Percentiles rank a stretch among this genome's conserved stretches.
Evolutionary conservation across 2,113 vertebrate species (phyloP).

Genomic region (Halcyon senegalensis): DNA sequence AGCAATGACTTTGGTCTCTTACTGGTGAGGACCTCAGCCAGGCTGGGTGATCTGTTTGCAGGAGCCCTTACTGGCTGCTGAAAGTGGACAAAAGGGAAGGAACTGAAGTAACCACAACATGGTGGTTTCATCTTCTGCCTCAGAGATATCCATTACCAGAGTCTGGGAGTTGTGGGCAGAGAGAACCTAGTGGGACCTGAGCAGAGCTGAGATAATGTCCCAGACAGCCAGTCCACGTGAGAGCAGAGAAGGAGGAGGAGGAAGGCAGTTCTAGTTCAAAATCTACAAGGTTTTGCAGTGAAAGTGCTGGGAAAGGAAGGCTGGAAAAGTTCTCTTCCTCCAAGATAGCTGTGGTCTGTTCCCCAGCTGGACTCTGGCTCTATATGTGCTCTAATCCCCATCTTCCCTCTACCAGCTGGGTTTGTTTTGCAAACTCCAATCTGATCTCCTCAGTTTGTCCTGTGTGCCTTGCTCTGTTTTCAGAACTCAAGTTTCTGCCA

Average conservation of each 20-base stretch:
- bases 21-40: background rate
- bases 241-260: background rate
- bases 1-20: background rate
- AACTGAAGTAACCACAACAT: background rate
- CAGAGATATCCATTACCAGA: background rate
- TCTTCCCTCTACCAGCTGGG: background rate
- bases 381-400: background rate
- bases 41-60: background rate
- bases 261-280: conserved; percentile 26
- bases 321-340: conserved; percentile 42
- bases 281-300: background rate
- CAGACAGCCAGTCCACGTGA: background rate
- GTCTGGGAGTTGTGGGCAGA: background rate
- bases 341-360: conserved; percentile 42
- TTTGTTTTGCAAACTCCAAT: background rate
- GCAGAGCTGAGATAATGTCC: conserved; percentile 50
- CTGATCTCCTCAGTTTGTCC: background rate
- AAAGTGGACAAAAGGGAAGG: background rate
- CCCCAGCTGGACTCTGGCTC: background rate
- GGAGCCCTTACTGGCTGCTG: background rate
- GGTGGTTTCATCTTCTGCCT: background rate
- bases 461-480: background rate
- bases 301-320: background rate
- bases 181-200: background rate
- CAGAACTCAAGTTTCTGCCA: background rate